Evolutionary conservation across 1,140 invertebrate species (phyloP), one percentile per base, ranked within the genome.

Genomic region (Hycleus cichorii): DNA sequence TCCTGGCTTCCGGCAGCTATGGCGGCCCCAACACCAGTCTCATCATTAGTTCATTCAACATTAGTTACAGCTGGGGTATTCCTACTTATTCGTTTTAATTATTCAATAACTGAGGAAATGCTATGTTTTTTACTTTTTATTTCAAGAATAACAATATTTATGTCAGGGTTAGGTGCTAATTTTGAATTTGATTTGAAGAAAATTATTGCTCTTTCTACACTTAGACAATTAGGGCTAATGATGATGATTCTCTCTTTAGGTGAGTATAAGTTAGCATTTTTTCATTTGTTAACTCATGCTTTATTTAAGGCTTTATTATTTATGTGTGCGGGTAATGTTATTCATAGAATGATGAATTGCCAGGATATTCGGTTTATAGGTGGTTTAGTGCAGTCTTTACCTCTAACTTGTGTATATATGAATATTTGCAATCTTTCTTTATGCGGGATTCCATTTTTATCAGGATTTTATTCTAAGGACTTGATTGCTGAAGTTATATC

Each of bases 181-280:
- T n/a, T n/a, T n/a, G n/a, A n/a, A n/a, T 78, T 75, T 78, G 80
- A 85, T 77, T 78, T 84, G 68, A 83, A 83, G 72, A 84, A 83
- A 76, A 81, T 84, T 81, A 83, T 86, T 84, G 84, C 83, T 71
- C 75, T 84, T 60, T 86, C 85, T 6, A 87, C 84, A 49, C 78
- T 87, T 72, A 84, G 82, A 12, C 83, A 87, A 64, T 76, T 87
- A 74, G 80, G 82, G 0, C 76, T 85, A 71, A 85, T 84, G 78
- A 81, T 84, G 71, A 76, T 77, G 71, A 76, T 76, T 73, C 76
- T 83, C 68, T 71, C 73, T 6, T 69, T 80, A 66, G 71, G 68
- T 0, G 70, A 72, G 63, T 65, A 64, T 58, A 65, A 74, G 62
- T 74, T 82, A 64, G 72, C 77, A 62, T 84, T 81, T 78, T 84